A percentile compares a stretch with the other conserved stretches of the same genome.
Evolutionary conservation across 2,797 vertebrate species (phyloP).

Genomic region (Trachops cirrhosus): DNA sequence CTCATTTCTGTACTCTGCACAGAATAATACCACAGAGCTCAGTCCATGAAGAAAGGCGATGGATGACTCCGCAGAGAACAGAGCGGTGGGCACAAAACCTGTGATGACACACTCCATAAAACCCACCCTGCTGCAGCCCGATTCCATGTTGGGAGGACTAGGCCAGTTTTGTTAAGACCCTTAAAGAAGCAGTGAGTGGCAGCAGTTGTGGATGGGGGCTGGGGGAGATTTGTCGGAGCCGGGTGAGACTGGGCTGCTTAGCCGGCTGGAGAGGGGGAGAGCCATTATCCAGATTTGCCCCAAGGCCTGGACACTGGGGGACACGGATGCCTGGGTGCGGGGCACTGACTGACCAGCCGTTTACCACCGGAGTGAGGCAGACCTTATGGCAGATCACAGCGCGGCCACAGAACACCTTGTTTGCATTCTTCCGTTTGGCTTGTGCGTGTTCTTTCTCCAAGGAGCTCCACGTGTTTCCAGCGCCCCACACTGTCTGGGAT

Average conservation of each 20-base stretch:
- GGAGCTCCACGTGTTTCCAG: background rate
- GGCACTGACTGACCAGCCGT: conserved; percentile 28
- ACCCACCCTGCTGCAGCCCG: background rate
- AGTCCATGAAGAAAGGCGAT: background rate
- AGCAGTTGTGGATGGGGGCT: background rate
- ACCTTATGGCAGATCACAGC: background rate
- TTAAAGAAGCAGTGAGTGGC: conserved; percentile 33
- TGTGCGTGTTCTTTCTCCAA: background rate
- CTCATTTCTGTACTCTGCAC: background rate
- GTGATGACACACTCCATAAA: background rate
- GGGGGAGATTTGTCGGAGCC: background rate
- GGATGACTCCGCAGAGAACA: accelerated
- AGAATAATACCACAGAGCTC: background rate
- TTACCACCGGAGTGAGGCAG: background rate
- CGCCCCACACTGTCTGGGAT: background rate
- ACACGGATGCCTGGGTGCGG: background rate
- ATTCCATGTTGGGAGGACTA: conserved; percentile 17
- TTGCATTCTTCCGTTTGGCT: background rate
- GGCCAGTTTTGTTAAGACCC: background rate
- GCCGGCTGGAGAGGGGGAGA: background rate
- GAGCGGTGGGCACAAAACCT: background rate
- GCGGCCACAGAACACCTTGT: background rate
- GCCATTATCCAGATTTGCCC: background rate
- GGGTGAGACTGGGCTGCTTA: background rate
- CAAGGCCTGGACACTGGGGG: background rate